Conservation (phyloP, 2,797 vertebrate genomes). For the Odontamblyopus rebecca region DNA sequence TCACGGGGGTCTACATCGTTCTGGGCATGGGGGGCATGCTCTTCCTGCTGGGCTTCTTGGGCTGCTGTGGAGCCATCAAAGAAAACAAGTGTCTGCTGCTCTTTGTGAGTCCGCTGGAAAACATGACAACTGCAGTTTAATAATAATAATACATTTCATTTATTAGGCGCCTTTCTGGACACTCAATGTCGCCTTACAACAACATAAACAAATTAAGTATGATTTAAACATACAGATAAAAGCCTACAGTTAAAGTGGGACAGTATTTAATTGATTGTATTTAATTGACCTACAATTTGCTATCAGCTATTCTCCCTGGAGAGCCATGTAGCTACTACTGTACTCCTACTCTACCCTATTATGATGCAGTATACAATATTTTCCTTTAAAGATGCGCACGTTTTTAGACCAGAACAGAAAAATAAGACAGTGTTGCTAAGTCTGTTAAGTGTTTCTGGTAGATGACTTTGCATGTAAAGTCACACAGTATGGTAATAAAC, state of each 20-base stretch:
- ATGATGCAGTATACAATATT: neutral
- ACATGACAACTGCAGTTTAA: neutral
- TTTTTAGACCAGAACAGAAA: constrained; percentile 4
- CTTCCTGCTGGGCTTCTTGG: constrained; percentile 93
- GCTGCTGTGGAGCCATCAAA: constrained; percentile 93
- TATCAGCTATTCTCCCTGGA: too few relatives aligned
- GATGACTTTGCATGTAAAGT: too few relatives aligned
- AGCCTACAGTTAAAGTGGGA: too few relatives aligned
- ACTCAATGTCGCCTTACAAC: too few relatives aligned
- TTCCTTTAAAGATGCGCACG: neutral
- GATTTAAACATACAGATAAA: too few relatives aligned
- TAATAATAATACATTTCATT: too few relatives aligned
- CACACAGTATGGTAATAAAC: too few relatives aligned
- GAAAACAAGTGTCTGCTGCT: constrained; percentile 97
- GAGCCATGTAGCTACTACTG: too few relatives aligned
- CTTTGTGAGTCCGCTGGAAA: constrained; percentile 81
- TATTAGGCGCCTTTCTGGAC: too few relatives aligned
- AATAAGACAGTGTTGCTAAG: neutral
- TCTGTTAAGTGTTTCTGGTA: neutral
- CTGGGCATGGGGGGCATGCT: constrained; percentile 94
- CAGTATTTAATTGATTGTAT: too few relatives aligned
- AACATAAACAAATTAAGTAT: too few relatives aligned
- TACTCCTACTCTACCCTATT: neutral
- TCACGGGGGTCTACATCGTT: constrained; percentile 91
- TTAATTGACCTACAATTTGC: too few relatives aligned